Base-by-base conservation (phyloP, 1,140 invertebrate genomes). In the Halyomorpha halys region DNA sequence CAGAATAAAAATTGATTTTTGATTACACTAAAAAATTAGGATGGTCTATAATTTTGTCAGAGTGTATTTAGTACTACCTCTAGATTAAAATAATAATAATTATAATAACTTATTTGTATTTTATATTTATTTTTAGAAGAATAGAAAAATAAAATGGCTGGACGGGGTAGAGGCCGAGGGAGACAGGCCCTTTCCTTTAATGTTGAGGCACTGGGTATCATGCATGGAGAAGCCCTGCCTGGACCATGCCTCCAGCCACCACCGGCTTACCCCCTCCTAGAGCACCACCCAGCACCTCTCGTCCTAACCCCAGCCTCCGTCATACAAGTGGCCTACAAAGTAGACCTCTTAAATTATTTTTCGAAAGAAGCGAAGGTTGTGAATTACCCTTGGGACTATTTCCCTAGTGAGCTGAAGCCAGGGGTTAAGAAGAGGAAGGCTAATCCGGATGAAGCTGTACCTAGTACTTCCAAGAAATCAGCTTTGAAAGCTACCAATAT, bases 211-310 rank as follows among this genome's bases (percentile, higher is more conserved):
- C 66, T 83, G n/a, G 84, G 84, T 2, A 78, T 84, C 62, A 72
- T 76, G 1, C 77, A 78, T 63, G 81, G 79, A 62, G 86, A 89
- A 68, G 69, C 77, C 23, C 68, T 83, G 18, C 79, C 82, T 21
- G 76, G 78, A 3, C 78, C 82, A 44, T 78, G 81, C 18, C 74
- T 82, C 2, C 79, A 83, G 68, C 86, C 86, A 23, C 85, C 86
- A 11, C 80, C 82, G 45, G 74, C 83, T 30, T 90, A 82, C 77
- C 86, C 86, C 11, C 69, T 75, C 0, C 67, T 85, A 19, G 77
- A 81, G 15, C 80, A 79, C 65, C 83, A 83, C 69, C 82, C 86
- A 16, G 75, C 82, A 8, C 72, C 79, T n/a, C 71, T 71, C 14
- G 45, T 66, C 18, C 62, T 64, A 3, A 60, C n/a, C n/a, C 39